Conservation (phyloP, 2,888 invertebrate genomes). For the Portevinia maculata region DNA sequence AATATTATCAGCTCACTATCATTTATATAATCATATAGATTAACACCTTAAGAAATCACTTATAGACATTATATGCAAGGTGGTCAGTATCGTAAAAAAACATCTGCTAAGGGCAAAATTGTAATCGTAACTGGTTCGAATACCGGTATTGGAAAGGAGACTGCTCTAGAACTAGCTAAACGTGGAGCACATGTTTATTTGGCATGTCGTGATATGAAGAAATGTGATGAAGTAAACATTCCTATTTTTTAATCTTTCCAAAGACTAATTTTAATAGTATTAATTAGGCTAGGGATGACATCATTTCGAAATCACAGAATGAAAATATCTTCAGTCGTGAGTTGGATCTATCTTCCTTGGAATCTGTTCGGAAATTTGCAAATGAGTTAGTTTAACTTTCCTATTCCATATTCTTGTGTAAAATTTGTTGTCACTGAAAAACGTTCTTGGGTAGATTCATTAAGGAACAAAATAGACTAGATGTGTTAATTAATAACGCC, state of each 20-base stretch:
- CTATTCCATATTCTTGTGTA: not conserved
- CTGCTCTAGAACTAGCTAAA: conserved; percentile 88
- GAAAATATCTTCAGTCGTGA: conserved; percentile 87
- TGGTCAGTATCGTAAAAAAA: conserved; percentile 84
- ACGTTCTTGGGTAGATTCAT: too few species aligned
- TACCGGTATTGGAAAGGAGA: conserved; percentile 91
- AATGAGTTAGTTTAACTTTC: conserved; percentile 85
- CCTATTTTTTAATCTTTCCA: too few species aligned
- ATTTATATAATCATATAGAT: too few species aligned
- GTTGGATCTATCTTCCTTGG: conserved; percentile 84
- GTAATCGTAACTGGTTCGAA: conserved; percentile 91
- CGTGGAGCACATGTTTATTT: conserved; percentile 92
- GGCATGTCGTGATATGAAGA: conserved; percentile 91
- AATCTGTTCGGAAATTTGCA: conserved; percentile 86
- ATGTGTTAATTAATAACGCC: conserved; percentile 89
- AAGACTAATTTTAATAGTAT: not conserved
- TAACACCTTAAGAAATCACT: too few species aligned
- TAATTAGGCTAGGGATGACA: conserved; percentile 85
- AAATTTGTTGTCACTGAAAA: too few species aligned
- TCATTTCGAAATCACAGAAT: conserved; percentile 89
- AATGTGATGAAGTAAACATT: conserved; percentile 86
- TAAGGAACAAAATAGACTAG: conserved; percentile 81
- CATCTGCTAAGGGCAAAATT: conserved; percentile 86
- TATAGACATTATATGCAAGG: conserved; percentile 84
- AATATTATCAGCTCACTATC: too few species aligned